Percentiles rank a stretch among this genome's conserved stretches.
Conservation (phyloP, 2,797 vertebrate species). For the Syngnathus acus region DNA sequence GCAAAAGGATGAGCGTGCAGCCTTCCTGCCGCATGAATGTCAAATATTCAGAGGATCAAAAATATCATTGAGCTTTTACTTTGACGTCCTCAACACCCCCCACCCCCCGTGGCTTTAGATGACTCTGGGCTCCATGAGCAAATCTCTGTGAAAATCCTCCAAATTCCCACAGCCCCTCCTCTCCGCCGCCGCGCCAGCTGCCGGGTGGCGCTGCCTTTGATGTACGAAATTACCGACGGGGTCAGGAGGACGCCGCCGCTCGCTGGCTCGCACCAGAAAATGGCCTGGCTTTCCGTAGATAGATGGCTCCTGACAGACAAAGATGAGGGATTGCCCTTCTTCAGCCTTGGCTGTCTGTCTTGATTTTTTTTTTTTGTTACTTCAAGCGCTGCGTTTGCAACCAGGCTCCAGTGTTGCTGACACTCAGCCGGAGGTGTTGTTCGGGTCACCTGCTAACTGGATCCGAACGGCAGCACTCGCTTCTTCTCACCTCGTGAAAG, state of each 20-base stretch:
- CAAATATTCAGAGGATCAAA: constrained; percentile 75
- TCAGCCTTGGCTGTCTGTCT: constrained; percentile 18
- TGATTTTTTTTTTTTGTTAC: constrained; percentile 2
- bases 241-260: constrained; percentile 53
- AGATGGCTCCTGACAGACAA: constrained; percentile 58
- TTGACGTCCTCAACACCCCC: constrained; percentile 42
- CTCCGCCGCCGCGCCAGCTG: constrained; percentile 41
- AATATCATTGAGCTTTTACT: constrained; percentile 71
- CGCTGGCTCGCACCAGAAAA: constrained; percentile 43
- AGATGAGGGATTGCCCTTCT: constrained; percentile 55
- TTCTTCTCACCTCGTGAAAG: constrained; percentile 15
- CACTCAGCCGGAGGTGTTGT: constrained; percentile 36
- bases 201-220: constrained; percentile 61
- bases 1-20: constrained; percentile 39
- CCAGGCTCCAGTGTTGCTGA: constrained; percentile 25
- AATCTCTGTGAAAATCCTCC: constrained; percentile 69
- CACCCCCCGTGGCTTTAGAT: constrained; percentile 61
- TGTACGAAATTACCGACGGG: constrained; percentile 62
- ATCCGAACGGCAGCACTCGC: constrained; percentile 39
- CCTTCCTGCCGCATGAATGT: constrained; percentile 61
- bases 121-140: constrained; percentile 62
- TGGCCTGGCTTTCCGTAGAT: constrained; percentile 46
- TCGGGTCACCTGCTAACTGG: constrained; percentile 53
- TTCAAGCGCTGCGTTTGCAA: not conserved
- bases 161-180: constrained; percentile 54